phyloP scores from a whole-genome alignment of 2,113 vertebrate species.

The Lipophrys pholis region DNA sequence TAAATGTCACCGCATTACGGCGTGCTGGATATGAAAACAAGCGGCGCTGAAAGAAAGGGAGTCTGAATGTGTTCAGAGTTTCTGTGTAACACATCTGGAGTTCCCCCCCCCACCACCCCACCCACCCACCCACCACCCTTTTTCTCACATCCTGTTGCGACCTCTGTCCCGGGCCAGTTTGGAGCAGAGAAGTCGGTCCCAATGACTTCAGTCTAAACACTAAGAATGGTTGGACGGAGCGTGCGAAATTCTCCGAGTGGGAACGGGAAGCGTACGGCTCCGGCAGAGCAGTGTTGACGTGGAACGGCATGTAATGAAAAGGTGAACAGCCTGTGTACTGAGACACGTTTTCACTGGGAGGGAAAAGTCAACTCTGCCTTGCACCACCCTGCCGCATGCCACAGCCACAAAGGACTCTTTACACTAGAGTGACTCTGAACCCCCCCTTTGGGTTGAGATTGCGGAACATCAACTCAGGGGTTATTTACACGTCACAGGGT shows the following conservation, averaged over 20 bases:
- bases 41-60: neutral
- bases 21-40: constrained; percentile 14
- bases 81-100: constrained; percentile 27
- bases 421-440: constrained; percentile 49
- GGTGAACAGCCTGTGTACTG: constrained; percentile 51
- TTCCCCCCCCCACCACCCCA: neutral
- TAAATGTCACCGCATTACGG: constrained; percentile 1
- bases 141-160: constrained; percentile 41
- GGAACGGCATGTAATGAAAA: constrained; percentile 62
- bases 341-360: constrained; percentile 47
- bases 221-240: constrained; percentile 49
- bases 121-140: no score
- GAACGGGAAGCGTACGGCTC: constrained; percentile 62
- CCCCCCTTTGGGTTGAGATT: constrained; percentile 35
- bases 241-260: constrained; percentile 69
- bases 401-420: constrained; percentile 72
- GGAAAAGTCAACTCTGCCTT: constrained; percentile 57
- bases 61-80: constrained; percentile 8
- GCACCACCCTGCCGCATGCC: constrained; percentile 74
- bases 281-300: constrained; percentile 60
- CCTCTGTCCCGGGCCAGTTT: constrained; percentile 22
- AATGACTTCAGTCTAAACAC: constrained; percentile 67
- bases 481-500: constrained; percentile 64
- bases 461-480: constrained; percentile 53
- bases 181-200: constrained; percentile 36